Conservation (phyloP, 1,140 invertebrate genomes). For the Maconellicoccus hirsutus region DNA sequence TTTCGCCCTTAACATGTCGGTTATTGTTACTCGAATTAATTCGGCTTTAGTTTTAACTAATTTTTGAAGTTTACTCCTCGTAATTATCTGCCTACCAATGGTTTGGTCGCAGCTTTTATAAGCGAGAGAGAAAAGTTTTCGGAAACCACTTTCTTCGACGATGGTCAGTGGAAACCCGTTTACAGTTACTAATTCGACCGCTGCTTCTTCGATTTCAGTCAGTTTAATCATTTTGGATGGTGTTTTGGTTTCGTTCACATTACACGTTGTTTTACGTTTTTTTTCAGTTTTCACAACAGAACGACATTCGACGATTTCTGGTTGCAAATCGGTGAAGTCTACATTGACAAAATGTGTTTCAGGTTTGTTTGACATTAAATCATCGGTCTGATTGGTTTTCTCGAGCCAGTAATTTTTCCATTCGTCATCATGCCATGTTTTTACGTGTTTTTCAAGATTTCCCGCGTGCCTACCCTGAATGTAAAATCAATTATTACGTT, state of each 20-base stretch:
- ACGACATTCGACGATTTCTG: neutral
- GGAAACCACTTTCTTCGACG: conserved; percentile 11
- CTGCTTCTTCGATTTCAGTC: neutral
- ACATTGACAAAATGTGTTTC: neutral
- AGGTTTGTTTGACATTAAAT: too few relatives aligned
- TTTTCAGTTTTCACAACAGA: neutral
- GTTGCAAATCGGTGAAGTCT: neutral
- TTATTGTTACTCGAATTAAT: neutral
- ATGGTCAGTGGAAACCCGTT: conserved; percentile 1
- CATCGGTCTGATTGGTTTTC: neutral
- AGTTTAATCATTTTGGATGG: neutral
- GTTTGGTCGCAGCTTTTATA: neutral
- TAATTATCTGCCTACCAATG: too few relatives aligned
- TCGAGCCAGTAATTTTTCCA: neutral
- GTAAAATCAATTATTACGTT: too few relatives aligned
- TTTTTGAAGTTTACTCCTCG: neutral
- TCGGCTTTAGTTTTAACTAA: neutral
- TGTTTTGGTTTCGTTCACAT: neutral
- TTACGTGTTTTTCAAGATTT: conserved; percentile 10
- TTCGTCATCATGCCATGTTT: neutral
- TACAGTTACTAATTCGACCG: conserved; percentile 1
- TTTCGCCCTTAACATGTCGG: neutral
- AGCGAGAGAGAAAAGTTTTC: neutral
- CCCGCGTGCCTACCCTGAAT: neutral
- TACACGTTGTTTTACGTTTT: neutral